Base-by-base conservation (phyloP, 1,140 invertebrate genomes). In the Zeugodacus cucurbitae region DNA sequence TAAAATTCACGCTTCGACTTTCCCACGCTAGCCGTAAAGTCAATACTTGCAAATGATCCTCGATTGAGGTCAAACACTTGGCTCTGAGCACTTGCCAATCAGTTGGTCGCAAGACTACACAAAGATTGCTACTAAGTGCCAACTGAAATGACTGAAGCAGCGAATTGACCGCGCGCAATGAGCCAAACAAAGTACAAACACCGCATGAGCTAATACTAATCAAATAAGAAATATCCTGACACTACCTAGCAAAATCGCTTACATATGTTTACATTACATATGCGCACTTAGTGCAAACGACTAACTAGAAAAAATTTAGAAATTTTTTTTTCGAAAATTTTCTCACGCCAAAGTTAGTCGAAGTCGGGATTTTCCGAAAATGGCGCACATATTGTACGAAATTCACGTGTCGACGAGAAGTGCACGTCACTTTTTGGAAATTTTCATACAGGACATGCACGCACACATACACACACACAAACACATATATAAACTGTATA, bases 51-150 rank as follows among this genome's bases (percentile, higher is more conserved):
- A 48, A 48, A 26, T 82, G 74, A 82, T 82, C 41, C 34, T 37
- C 74, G 74, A 82, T 82, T 82, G 74, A 82, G 74, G 74, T 82
- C 74, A 82, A 48, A 82, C 74, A 48, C 41, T 82, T 82, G 26
- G 74, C 41, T 82, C 0, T 22, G 44, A 82, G 41, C 74, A 82
- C 41, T 82, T 82, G 41, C 74, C 74, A 82, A 48, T 82, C 74
- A 82, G 41, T 82, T 26, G 10, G 8, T 17, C 64, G 17, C 1
- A 11, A 48, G 41, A 14, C 10, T 54, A 54, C 11, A 82, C 22
- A 29, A 48, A 82, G 8, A 78, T 48, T 54, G 74, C 22, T 82
- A 44, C 74, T 82, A 82, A 82, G 74, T 82, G 74, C 41, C 44
- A 82, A 48, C 44, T n/a, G n/a, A 48, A 54, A 82, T 82, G 41